Conservation (phyloP, 2,888 invertebrate genomes). For the Aphelenchoides bicaudatus region DNA sequence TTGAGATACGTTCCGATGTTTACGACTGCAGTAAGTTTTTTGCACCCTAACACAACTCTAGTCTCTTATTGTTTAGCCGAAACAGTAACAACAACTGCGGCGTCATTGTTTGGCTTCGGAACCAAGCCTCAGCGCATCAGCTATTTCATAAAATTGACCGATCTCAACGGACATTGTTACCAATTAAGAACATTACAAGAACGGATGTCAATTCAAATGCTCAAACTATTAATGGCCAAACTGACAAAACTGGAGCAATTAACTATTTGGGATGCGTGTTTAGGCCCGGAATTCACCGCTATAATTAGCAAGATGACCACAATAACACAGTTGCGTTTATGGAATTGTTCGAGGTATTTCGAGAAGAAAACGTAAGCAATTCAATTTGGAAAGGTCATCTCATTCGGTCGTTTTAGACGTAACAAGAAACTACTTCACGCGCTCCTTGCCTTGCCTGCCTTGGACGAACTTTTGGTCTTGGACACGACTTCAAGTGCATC, state of each 20-base stretch:
- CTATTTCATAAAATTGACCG: conserved; percentile 16
- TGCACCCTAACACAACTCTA: too few species aligned
- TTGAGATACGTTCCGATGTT: conserved; percentile 27
- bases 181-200: conserved; percentile 18
- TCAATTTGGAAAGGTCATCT: conserved; percentile 10
- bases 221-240: conserved; percentile 17
- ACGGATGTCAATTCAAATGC: conserved; percentile 13
- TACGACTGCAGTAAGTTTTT: too few species aligned
- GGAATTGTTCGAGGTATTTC: conserved; percentile 27
- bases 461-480: conserved; percentile 20
- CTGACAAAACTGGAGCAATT: conserved; percentile 20
- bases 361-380: conserved; percentile 26
- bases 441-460: conserved; percentile 13
- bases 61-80: too few species aligned
- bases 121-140: background rate
- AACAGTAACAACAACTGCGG: too few species aligned
- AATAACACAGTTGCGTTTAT: conserved; percentile 19
- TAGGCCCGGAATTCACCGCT: conserved; percentile 18
- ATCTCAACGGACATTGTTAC: conserved; percentile 10
- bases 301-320: conserved; percentile 18
- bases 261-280: conserved; percentile 19
- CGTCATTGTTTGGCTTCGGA: background rate
- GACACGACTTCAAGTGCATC: conserved; percentile 23
- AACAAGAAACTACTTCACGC: conserved; percentile 18
- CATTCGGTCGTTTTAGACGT: conserved; percentile 23